Percentiles rank a stretch among this genome's conserved stretches.
phyloP scores from a whole-genome alignment of 2,888 invertebrate species.

The Diloba caeruleocephala region DNA sequence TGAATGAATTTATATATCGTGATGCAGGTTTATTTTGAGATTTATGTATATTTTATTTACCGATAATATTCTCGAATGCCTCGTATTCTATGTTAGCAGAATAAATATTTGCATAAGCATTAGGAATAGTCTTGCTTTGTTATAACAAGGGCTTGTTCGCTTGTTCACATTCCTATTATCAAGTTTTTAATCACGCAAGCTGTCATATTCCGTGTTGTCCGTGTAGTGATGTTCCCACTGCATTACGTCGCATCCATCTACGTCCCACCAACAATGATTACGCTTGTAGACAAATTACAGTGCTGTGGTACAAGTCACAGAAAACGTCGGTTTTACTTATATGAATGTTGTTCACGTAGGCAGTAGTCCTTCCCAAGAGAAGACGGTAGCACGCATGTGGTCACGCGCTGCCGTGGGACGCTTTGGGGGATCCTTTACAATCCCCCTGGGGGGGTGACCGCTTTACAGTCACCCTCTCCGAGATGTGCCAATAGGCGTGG shows the following conservation, averaged over 20 bases:
- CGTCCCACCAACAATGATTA: constrained; percentile 75
- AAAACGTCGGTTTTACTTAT: too few relatives aligned
- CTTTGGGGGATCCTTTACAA: too few relatives aligned
- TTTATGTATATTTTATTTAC: constrained; percentile 26
- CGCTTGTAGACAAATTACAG: constrained; percentile 72
- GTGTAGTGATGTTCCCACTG: constrained; percentile 38
- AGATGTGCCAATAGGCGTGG: too few relatives aligned
- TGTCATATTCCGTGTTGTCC: constrained; percentile 27
- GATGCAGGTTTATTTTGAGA: constrained; percentile 15
- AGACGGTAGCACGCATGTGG: too few relatives aligned
- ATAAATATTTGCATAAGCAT: constrained; percentile 14
- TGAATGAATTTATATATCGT: constrained; percentile 19
- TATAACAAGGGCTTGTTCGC: constrained; percentile 19
- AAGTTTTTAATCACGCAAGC: constrained; percentile 37
- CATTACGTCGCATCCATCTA: constrained; percentile 71
- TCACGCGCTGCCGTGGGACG: too few relatives aligned
- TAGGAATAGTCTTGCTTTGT: constrained; percentile 8
- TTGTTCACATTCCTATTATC: constrained; percentile 24
- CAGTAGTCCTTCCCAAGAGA: too few relatives aligned
- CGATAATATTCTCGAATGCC: constrained; percentile 17
- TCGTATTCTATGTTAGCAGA: not conserved
- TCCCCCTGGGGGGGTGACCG: too few relatives aligned
- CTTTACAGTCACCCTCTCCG: too few relatives aligned
- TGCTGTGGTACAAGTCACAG: constrained; percentile 42
- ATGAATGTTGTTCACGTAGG: too few relatives aligned